phyloP scores from a whole-genome alignment of 2,113 vertebrate genomes.

The Urocynchramus pylzowi region DNA sequence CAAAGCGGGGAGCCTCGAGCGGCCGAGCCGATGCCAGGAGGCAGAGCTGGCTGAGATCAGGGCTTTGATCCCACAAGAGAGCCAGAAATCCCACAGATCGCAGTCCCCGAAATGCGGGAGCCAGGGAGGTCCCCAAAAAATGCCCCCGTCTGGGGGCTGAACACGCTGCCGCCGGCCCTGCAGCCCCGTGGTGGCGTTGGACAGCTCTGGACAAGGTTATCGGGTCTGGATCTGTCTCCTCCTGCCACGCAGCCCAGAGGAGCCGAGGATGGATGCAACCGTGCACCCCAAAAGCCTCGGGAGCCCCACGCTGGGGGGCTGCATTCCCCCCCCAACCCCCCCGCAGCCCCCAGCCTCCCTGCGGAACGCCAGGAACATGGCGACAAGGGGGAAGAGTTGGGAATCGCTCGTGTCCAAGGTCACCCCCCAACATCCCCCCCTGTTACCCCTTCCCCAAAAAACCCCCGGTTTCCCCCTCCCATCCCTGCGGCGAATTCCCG shows the following conservation, averaged over 20 bases:
- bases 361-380: not conserved
- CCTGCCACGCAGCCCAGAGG: rapidly evolving
- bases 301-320: not conserved
- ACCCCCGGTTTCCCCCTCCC: not conserved
- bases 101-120: not conserved
- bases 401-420: not conserved
- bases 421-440: not conserved
- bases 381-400: not conserved
- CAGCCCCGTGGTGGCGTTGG: not conserved
- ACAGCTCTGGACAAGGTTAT: not conserved
- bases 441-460: not conserved
- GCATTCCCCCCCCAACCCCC: rapidly evolving
- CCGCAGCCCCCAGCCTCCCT: not conserved
- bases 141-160: not conserved
- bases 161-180: rapidly evolving
- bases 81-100: rapidly evolving
- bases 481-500: not conserved
- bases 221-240: rapidly evolving
- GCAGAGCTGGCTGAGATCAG: not conserved
- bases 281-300: not conserved
- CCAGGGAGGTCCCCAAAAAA: not conserved
- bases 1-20: rapidly evolving
- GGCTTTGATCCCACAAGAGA: not conserved
- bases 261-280: not conserved
- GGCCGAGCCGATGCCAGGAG: not conserved